Percentiles rank a stretch among this genome's conserved stretches.
Conservation (phyloP, 2,797 vertebrate genomes). For the Myoxocephalus aenaeus region DNA sequence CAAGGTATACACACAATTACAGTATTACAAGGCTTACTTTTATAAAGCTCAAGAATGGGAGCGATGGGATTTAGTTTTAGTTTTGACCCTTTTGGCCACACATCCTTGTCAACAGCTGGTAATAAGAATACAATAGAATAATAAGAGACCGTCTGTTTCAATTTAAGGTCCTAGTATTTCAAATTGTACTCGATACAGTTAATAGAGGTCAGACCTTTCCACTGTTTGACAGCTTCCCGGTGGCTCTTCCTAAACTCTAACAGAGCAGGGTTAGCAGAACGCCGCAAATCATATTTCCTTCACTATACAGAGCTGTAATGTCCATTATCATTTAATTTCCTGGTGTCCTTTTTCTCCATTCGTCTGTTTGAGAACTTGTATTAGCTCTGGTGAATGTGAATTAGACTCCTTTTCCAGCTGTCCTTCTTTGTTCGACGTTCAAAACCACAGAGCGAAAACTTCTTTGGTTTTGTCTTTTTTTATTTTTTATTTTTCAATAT, state of each 20-base stretch:
- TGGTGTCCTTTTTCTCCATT: constrained; percentile 43
- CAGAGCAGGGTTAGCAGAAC: constrained; percentile 27
- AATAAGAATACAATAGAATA: constrained; percentile 4
- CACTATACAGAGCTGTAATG: constrained; percentile 27
- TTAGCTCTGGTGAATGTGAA: constrained; percentile 33
- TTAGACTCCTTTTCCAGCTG: constrained; percentile 13
- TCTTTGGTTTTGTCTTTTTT: constrained; percentile 12
- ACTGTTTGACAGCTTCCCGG: constrained; percentile 16
- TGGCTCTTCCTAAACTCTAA: constrained; percentile 23
- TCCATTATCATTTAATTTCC: constrained; percentile 61
- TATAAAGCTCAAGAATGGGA: background rate
- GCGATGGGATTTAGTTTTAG: background rate
- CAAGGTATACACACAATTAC: constrained; percentile 82
- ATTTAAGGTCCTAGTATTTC: constrained; percentile 13
- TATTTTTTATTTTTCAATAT: constrained; percentile 10
- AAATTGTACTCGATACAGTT: constrained; percentile 19
- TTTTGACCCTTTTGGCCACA: background rate
- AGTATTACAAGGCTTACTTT: background rate
- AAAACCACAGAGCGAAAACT: constrained; percentile 10
- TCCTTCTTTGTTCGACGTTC: constrained; percentile 31
- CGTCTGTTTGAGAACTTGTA: constrained; percentile 43
- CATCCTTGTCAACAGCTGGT: constrained; percentile 5
- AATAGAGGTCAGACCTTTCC: constrained; percentile 42
- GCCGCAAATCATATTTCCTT: constrained; percentile 38
- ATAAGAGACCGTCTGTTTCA: background rate